Percentiles rank a stretch among this genome's conserved stretches.
Evolutionary conservation across 2,113 vertebrate genomes (phyloP).

Genomic region (Anarhynchus alexandrinus): DNA sequence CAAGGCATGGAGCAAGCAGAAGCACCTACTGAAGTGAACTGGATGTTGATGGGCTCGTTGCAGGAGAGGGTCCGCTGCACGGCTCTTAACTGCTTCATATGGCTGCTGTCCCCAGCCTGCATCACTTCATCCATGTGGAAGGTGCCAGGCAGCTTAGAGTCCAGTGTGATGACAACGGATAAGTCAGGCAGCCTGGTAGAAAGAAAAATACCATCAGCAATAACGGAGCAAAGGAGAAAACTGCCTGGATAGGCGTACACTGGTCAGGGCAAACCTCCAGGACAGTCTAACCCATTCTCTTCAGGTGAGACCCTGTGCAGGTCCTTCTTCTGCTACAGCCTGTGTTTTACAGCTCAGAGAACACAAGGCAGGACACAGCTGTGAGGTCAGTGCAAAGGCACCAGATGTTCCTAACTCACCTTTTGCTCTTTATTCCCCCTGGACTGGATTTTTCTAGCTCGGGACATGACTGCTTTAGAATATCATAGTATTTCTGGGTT

Average conservation of each 20-base stretch:
- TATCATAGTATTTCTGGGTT: constrained; percentile 86
- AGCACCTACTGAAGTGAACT: constrained; percentile 90
- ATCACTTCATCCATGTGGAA: constrained; percentile 84
- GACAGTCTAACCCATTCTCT: neutral
- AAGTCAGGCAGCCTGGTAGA: constrained; percentile 85
- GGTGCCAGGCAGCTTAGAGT: constrained; percentile 81
- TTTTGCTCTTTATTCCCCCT: constrained; percentile 83
- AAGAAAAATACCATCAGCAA: neutral
- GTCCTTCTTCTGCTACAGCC: neutral
- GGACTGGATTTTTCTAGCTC: constrained; percentile 81
- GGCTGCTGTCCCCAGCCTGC: constrained; percentile 76
- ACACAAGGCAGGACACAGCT: neutral
- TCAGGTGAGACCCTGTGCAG: neutral
- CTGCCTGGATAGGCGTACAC: accelerated
- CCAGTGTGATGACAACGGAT: constrained; percentile 78
- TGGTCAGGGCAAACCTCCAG: neutral
- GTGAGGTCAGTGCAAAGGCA: neutral
- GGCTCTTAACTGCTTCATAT: constrained; percentile 71
- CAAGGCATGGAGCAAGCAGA: neutral
- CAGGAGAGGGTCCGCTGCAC: constrained; percentile 78
- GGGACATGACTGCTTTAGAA: constrained; percentile 86
- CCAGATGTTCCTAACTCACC: constrained; percentile 70
- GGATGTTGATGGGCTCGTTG: constrained; percentile 91
- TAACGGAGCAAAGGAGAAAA: neutral
- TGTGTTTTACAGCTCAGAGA: neutral